Conservation (phyloP, 2,797 vertebrate species). For the Karalla daura region DNA sequence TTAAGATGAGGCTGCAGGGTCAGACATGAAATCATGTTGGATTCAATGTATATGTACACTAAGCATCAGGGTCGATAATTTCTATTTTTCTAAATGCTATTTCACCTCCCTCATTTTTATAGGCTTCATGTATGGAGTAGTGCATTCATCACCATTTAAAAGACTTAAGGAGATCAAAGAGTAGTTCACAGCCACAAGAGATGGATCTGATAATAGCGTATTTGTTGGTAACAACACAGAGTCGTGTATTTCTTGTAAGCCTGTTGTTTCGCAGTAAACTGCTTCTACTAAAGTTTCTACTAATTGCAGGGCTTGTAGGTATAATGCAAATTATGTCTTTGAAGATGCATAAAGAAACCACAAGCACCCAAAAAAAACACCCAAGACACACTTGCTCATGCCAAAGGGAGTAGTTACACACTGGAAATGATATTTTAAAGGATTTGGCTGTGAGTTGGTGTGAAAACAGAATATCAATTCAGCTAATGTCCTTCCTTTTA, state of each 20-base stretch:
- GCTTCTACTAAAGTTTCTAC: background rate
- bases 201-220: background rate
- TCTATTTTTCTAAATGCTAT: background rate
- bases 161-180: slow-evolving; percentile 11
- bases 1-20: background rate
- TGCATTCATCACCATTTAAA: slow-evolving; percentile 17
- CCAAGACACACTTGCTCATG: no score
- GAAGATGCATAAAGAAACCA: no score
- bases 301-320: background rate
- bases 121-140: background rate
- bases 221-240: background rate
- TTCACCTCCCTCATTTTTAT: background rate
- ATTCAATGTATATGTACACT: background rate
- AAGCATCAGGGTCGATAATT: background rate
- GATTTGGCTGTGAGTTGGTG: no score
- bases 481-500: no score
- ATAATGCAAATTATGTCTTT: no score
- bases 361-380: no score
- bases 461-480: no score
- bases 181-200: background rate
- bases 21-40: background rate
- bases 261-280: background rate
- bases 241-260: background rate
- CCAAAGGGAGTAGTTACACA: no score
- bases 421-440: no score